Evolutionary conservation across 2,797 vertebrate species (phyloP).

Genomic region (Zalophus californianus): DNA sequence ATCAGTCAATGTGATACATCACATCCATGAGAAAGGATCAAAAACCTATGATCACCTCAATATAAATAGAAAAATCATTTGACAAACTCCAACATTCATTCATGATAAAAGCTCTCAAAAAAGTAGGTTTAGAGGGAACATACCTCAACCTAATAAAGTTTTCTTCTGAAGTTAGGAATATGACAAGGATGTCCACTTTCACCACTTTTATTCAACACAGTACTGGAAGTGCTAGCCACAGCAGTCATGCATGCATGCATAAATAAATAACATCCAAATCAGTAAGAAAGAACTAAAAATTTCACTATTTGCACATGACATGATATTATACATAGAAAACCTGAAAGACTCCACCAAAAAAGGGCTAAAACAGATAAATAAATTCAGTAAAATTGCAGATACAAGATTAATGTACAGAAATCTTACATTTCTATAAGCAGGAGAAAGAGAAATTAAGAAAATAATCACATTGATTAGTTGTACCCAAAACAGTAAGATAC

Average conservation of each 20-base stretch:
- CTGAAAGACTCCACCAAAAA: neutral
- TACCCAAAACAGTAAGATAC: neutral
- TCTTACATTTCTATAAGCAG: neutral
- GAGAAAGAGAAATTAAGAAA: neutral
- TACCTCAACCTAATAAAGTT: neutral
- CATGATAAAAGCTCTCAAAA: neutral
- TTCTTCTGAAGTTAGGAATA: neutral
- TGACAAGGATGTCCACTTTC: neutral
- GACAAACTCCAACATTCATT: neutral
- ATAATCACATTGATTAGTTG: neutral
- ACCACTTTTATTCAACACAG: neutral
- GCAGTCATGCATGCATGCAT: neutral
- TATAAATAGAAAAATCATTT: neutral
- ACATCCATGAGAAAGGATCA: neutral
- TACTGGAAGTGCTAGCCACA: neutral
- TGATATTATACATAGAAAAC: neutral
- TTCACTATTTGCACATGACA: too few relatives aligned
- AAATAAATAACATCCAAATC: neutral
- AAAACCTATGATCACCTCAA: neutral
- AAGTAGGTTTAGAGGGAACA: neutral
- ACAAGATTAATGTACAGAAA: neutral
- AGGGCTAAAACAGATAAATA: neutral
- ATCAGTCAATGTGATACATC: neutral
- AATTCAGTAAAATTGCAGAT: neutral
- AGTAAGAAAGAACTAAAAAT: neutral